Percentiles rank a stretch among this genome's conserved stretches.
Evolutionary conservation across 2,113 vertebrate species (phyloP).

Genomic region (Ptilorrhoa leucosticta): DNA sequence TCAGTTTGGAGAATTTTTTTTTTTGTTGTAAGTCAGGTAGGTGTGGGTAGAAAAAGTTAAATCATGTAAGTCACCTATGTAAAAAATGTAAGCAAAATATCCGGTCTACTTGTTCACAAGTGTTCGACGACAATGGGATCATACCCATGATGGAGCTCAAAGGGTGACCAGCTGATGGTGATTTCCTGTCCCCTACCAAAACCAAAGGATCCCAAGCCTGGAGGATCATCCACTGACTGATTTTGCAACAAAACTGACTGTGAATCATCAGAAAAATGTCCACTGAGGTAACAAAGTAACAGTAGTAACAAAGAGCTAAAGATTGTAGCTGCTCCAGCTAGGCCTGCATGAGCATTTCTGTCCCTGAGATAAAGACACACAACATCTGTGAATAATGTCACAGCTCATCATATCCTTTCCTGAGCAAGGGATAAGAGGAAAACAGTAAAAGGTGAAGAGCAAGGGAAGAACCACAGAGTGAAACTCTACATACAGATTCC

Average conservation of each 20-base stretch:
- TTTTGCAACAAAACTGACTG: not conserved
- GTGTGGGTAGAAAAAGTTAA: not conserved
- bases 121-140: fast-evolving
- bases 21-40: not conserved
- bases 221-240: not conserved
- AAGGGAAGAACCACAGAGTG: not conserved
- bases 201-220: not conserved
- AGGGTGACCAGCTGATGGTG: not conserved
- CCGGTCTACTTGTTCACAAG: not conserved
- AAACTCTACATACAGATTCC: not conserved
- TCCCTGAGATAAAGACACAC: fast-evolving
- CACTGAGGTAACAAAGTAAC: not conserved
- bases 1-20: not conserved
- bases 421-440: not conserved
- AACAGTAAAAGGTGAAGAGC: not conserved
- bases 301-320: not conserved
- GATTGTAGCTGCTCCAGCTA: not conserved
- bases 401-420: not conserved
- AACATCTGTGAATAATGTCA: not conserved
- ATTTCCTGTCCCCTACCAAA: not conserved
- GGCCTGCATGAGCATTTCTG: not conserved
- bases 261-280: not conserved
- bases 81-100: not conserved
- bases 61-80: not conserved
- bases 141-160: not conserved